phyloP scores from a whole-genome alignment of 2,797 vertebrate species.

The Phoeniculus purpureus region DNA sequence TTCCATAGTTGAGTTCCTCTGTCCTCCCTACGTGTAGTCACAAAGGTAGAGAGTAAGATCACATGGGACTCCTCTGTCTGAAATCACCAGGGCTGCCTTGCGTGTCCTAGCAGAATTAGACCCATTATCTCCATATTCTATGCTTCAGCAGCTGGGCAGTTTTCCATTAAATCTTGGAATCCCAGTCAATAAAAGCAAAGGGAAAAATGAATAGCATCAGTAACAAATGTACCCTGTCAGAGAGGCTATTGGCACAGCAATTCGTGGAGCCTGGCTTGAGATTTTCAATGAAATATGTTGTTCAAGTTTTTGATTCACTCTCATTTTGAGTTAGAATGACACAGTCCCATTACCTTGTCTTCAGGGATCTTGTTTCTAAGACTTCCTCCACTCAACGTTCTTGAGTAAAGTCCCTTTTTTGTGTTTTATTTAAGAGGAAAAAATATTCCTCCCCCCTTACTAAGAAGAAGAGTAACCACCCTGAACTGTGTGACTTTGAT shows the following conservation, averaged over 20 bases:
- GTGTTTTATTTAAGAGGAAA: neutral
- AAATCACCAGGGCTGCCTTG: neutral
- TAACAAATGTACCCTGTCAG: neutral
- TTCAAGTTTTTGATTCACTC: neutral
- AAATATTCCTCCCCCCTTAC: neutral
- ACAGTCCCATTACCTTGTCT: neutral
- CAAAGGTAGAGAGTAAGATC: neutral
- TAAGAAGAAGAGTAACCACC: neutral
- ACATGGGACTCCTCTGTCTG: accelerated
- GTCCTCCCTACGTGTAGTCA: neutral
- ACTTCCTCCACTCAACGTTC: neutral
- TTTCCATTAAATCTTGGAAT: neutral
- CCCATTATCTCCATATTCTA: neutral
- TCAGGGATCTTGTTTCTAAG: neutral
- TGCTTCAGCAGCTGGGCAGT: neutral
- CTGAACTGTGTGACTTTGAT: neutral
- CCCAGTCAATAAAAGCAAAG: neutral
- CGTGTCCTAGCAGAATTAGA: neutral
- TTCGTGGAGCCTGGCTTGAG: neutral
- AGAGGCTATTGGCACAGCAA: neutral
- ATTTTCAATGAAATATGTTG: neutral
- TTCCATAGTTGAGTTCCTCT: neutral
- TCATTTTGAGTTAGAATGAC: neutral
- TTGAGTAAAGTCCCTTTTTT: neutral
- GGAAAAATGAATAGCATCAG: neutral